These are phyloP conservation scores for Catostomus latipinnis DNA, from an alignment of 2,797 vertebrate genomes.

Conservation along the genomic window DNA sequence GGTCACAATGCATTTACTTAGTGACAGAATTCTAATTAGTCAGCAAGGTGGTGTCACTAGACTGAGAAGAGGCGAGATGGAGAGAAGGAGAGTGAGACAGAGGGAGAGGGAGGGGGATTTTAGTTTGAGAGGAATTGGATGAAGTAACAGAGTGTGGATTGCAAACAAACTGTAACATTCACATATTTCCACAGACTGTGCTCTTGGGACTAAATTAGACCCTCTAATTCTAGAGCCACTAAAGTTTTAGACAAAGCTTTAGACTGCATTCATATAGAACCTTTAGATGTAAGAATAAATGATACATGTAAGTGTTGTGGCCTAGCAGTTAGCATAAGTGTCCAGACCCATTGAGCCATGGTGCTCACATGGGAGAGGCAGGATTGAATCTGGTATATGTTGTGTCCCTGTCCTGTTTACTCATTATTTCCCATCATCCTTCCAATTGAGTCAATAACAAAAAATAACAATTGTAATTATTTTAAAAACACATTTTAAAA, in stretches of 20 bases:
- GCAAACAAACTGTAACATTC: constrained; percentile 47
- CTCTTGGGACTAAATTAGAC: constrained; percentile 28
- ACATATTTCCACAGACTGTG: constrained; percentile 19
- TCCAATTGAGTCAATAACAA: too few relatives aligned
- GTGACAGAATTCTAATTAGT: constrained; percentile 99
- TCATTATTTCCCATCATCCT: too few relatives aligned
- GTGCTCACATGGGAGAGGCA: too few relatives aligned
- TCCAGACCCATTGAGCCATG: too few relatives aligned
- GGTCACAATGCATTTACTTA: constrained; percentile 98
- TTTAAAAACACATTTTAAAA: too few relatives aligned
- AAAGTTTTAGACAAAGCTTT: neutral
- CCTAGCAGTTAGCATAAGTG: too few relatives aligned
- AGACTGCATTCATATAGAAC: neutral
- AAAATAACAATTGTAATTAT: too few relatives aligned
- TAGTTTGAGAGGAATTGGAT: constrained; percentile 58
- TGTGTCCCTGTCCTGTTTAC: too few relatives aligned
- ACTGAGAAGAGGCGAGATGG: constrained; percentile 64
- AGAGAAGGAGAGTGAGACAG: constrained; percentile 44
- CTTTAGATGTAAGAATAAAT: too few relatives aligned
- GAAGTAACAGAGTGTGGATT: constrained; percentile 50
- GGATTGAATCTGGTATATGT: too few relatives aligned
- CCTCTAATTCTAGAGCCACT: constrained; percentile 5
- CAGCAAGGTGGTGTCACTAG: constrained; percentile 88
- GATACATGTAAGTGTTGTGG: too few relatives aligned
- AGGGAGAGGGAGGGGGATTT: constrained; percentile 50